Evolutionary conservation across 1,140 invertebrate genomes (phyloP).

Genomic region (Drosophila subobscura): DNA sequence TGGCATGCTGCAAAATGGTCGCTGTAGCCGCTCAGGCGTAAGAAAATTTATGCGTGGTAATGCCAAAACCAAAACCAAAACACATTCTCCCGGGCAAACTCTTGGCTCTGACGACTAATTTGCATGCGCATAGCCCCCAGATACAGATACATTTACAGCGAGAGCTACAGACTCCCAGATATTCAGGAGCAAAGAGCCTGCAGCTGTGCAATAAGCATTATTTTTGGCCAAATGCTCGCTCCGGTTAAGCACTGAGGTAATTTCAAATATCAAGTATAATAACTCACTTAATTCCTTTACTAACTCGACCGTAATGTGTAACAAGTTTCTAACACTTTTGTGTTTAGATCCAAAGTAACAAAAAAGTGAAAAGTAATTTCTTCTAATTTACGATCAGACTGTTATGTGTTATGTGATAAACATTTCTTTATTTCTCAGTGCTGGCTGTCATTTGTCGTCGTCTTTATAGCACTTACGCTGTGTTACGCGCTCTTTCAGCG

Average conservation of each 20-base stretch:
- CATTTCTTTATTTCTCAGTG: constrained; percentile 44
- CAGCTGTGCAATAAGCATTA: constrained; percentile 72
- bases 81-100: constrained; percentile 55
- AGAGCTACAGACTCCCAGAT: constrained; percentile 5
- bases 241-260: constrained; percentile 36
- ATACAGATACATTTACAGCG: constrained; percentile 13
- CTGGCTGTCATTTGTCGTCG: constrained; percentile 5
- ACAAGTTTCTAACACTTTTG: no score
- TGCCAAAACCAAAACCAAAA: constrained; percentile 58
- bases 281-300: background rate
- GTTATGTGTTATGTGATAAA: constrained; percentile 62
- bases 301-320: no score
- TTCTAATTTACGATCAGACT: constrained; percentile 9
- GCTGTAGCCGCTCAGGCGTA: constrained; percentile 58
- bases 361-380: background rate
- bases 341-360: no score
- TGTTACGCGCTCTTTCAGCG: constrained; percentile 30
- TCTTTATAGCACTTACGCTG: constrained; percentile 42
- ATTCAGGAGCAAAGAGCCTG: constrained; percentile 18
- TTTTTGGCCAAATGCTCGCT: constrained; percentile 63
- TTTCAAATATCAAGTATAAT: background rate
- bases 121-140: constrained; percentile 66
- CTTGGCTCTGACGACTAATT: constrained; percentile 49
- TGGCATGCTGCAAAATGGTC: constrained; percentile 46
- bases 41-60: constrained; percentile 75